Evolutionary conservation across 2,888 invertebrate species (phyloP).

Genomic region (Dryocosmus kuriphilus): DNA sequence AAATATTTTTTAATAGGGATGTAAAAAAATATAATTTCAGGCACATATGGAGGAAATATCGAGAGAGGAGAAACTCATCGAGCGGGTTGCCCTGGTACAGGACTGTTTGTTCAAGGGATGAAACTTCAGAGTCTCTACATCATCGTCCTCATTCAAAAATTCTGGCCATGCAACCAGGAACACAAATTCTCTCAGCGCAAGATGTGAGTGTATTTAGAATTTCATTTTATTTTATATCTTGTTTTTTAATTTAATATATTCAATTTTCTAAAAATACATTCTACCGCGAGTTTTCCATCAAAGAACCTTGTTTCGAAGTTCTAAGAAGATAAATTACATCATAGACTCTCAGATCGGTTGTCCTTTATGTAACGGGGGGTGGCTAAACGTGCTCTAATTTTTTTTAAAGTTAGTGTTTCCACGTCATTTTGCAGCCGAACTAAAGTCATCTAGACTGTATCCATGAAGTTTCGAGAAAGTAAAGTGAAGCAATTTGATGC

Average conservation of each 20-base stretch:
- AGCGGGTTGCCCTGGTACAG: constrained; percentile 72
- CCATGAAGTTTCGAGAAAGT: constrained; percentile 46
- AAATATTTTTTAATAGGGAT: not conserved
- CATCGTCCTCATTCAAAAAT: constrained; percentile 70
- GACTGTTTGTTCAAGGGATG: constrained; percentile 69
- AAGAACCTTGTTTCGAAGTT: not conserved
- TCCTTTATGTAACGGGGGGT: not conserved
- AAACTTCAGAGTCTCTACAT: constrained; percentile 71
- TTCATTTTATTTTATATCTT: not conserved
- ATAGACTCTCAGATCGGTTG: not conserved
- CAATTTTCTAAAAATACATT: not conserved
- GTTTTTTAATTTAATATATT: not conserved
- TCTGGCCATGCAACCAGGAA: constrained; percentile 70
- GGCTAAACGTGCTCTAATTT: not conserved
- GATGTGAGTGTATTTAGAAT: constrained; percentile 68
- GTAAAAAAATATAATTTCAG: constrained; percentile 70
- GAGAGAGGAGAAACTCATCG: constrained; percentile 76
- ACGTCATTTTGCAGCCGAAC: not conserved
- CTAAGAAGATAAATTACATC: not conserved
- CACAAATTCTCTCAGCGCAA: constrained; percentile 73
- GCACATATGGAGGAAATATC: constrained; percentile 80
- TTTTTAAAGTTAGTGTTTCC: constrained; percentile 22
- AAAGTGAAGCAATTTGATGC: constrained; percentile 63
- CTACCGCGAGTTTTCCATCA: not conserved
- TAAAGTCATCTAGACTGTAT: constrained; percentile 2